phyloP scores from a whole-genome alignment of 1,140 invertebrate genomes.

The Scaptomyza montana region DNA sequence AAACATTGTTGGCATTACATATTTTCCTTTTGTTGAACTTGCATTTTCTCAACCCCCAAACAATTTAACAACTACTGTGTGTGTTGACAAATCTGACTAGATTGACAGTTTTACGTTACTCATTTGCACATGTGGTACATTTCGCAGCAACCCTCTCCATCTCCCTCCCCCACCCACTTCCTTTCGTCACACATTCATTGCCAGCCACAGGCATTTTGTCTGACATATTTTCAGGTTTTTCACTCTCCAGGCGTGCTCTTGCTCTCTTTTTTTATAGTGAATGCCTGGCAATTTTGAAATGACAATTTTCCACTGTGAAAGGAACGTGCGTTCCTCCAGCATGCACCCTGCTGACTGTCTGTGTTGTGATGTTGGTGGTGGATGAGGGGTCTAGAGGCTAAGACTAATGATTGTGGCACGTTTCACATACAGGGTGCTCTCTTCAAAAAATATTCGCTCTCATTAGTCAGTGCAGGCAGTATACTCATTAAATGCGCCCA shows the following conservation, averaged over 20 bases:
- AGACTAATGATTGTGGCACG: constrained; percentile 37
- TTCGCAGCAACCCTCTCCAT: constrained; percentile 56
- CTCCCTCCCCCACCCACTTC: not conserved
- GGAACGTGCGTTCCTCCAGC: constrained; percentile 44
- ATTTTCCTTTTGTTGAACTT: constrained; percentile 10
- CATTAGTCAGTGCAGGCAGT: constrained; percentile 17
- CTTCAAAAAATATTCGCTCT: not conserved
- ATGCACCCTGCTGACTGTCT: constrained; percentile 64
- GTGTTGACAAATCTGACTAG: constrained; percentile 38
- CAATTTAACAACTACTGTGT: not conserved
- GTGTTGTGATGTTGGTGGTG: constrained; percentile 33
- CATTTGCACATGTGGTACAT: constrained; percentile 69
- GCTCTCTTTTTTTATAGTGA: not conserved
- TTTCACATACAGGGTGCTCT: constrained; percentile 50
- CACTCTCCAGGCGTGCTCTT: constrained; percentile 31
- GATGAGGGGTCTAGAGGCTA: constrained; percentile 3
- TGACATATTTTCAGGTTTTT: constrained; percentile 64
- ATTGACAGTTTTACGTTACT: constrained; percentile 32
- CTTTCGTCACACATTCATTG: constrained; percentile 7
- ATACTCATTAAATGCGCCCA: constrained; percentile 33
- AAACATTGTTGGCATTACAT: not conserved
- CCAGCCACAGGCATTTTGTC: constrained; percentile 49
- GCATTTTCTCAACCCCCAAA: constrained; percentile 33
- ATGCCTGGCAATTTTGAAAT: constrained; percentile 31
- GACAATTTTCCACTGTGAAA: constrained; percentile 22